Percentiles rank a stretch among this genome's conserved stretches.
Conservation (phyloP, 2,888 invertebrate species). For the Mimumesa dahlbomi region DNA sequence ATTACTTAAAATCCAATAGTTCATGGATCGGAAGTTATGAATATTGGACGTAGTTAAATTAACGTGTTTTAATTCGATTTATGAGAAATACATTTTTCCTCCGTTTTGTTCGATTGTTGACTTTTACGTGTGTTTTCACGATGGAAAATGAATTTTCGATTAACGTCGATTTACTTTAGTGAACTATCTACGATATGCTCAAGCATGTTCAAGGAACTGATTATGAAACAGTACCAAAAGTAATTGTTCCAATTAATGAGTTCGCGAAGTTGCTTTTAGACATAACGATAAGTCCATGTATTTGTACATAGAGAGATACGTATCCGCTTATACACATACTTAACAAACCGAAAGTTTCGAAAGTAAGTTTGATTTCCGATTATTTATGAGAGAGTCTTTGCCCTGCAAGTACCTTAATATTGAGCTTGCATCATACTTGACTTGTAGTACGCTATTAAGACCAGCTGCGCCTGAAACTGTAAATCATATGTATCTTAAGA, state of each 20-base stretch:
- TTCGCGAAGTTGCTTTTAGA: constrained; percentile 48
- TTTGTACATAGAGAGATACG: constrained; percentile 37
- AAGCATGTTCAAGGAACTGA: constrained; percentile 59
- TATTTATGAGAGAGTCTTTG: constrained; percentile 16
- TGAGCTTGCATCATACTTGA: constrained; percentile 20
- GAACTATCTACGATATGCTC: neutral
- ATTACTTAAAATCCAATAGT: no score
- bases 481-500: no score
- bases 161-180: neutral
- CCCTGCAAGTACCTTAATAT: constrained; percentile 17
- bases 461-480: constrained; percentile 25
- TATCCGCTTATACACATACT: constrained; percentile 30
- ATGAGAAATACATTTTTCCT: no score
- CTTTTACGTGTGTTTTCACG: no score
- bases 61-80: no score
- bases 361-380: constrained; percentile 22
- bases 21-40: no score
- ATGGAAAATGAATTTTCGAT: neutral
- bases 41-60: no score
- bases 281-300: constrained; percentile 38
- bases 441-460: constrained; percentile 8
- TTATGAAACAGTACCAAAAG: constrained; percentile 66
- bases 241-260: constrained; percentile 57
- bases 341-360: neutral
- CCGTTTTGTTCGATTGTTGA: no score